phyloP scores from a whole-genome alignment of 2,888 invertebrate species.

The Carabus problematicus region DNA sequence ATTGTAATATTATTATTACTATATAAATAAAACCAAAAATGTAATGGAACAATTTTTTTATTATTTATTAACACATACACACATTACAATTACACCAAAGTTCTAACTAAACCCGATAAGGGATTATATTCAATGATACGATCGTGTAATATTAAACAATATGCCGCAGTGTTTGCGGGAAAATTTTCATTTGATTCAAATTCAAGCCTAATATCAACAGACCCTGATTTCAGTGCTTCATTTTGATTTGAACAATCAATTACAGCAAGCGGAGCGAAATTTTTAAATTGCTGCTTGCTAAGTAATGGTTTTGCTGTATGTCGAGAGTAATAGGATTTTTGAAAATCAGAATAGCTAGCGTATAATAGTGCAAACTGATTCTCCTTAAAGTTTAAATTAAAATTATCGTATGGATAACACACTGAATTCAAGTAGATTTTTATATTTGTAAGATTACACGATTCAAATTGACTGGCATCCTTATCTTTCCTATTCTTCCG shows the following conservation, averaged over 20 bases:
- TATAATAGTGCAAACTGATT: slow-evolving; percentile 50
- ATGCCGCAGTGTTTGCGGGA: slow-evolving; percentile 46
- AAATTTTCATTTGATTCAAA: slow-evolving; percentile 45
- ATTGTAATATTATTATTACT: too few relatives aligned
- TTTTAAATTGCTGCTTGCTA: slow-evolving; percentile 30
- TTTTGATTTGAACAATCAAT: slow-evolving; percentile 44
- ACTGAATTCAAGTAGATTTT: slow-evolving; percentile 53
- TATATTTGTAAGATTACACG: slow-evolving; percentile 52
- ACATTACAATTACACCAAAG: background rate
- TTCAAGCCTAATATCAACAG: slow-evolving; percentile 45
- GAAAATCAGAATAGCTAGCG: slow-evolving; percentile 49
- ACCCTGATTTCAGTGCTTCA: slow-evolving; percentile 45
- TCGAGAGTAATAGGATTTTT: slow-evolving; percentile 46
- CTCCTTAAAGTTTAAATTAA: too few relatives aligned
- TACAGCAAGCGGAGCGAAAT: slow-evolving; percentile 35
- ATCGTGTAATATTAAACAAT: slow-evolving; percentile 49
- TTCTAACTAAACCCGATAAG: slow-evolving; percentile 43
- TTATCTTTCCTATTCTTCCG: slow-evolving; percentile 49
- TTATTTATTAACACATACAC: too few relatives aligned
- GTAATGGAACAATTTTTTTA: too few relatives aligned
- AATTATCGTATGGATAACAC: slow-evolving; percentile 53
- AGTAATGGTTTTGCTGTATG: slow-evolving; percentile 43
- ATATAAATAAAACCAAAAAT: too few relatives aligned
- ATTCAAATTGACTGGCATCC: slow-evolving; percentile 47
- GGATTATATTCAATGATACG: slow-evolving; percentile 44